Conservation (phyloP, 2,888 invertebrate species). For the Leptogaster cylindrica region DNA sequence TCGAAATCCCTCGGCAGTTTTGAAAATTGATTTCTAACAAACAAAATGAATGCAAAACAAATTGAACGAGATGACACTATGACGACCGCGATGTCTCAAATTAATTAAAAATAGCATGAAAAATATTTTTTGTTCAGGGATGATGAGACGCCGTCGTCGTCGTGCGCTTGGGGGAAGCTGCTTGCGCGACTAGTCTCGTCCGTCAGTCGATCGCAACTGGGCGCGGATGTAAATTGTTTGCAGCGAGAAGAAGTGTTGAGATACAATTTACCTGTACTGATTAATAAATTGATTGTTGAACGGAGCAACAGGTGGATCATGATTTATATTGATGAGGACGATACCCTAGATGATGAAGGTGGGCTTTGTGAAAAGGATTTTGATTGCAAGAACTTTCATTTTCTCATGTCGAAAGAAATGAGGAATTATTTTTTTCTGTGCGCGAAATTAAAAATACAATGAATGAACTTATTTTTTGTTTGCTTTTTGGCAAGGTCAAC, state of each 20-base stretch:
- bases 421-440: not conserved
- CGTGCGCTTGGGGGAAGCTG: not conserved
- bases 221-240: constrained; percentile 26
- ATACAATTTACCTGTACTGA: constrained; percentile 18
- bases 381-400: not conserved
- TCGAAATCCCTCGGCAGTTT: too few species aligned
- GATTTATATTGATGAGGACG: constrained; percentile 25
- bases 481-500: too few species aligned
- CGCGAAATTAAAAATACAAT: too few species aligned
- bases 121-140: constrained; percentile 2
- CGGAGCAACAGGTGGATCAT: not conserved
- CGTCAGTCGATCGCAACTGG: constrained; percentile 3
- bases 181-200: not conserved
- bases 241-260: constrained; percentile 7
- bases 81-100: constrained; percentile 2
- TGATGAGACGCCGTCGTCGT: not conserved
- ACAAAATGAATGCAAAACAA: too few species aligned
- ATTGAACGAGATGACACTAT: not conserved
- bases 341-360: constrained; percentile 14
- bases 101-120: constrained; percentile 22
- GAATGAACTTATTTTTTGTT: too few species aligned
- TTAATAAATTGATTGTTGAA: not conserved
- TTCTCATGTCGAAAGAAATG: not conserved
- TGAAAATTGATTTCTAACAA: too few species aligned
- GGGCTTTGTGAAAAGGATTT: not conserved